Conservation (phyloP, 2,888 invertebrate species). For the Stomorhina lunata region DNA sequence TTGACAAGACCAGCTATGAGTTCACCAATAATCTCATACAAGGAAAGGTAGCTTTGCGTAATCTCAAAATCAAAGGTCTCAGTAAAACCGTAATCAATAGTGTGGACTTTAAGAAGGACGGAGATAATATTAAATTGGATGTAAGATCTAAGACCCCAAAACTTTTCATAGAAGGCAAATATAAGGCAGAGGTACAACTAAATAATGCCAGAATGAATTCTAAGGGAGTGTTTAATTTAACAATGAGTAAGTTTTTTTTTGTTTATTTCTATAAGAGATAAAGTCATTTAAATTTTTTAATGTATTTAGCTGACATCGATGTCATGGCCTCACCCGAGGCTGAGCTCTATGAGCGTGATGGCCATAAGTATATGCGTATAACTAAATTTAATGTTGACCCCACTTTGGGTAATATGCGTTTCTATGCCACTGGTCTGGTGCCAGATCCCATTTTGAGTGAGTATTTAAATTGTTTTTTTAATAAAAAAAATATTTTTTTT, state of each 20-base stretch:
- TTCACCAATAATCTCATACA: conserved; percentile 74
- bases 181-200: conserved; percentile 83
- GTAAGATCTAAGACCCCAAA: conserved; percentile 80
- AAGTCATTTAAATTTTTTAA: too few relatives aligned
- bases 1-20: conserved; percentile 74
- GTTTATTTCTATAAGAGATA: too few relatives aligned
- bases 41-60: conserved; percentile 79
- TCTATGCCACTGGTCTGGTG: conserved; percentile 83
- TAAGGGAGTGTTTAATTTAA: conserved; percentile 82
- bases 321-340: conserved; percentile 83
- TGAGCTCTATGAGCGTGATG: conserved; percentile 81
- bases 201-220: conserved; percentile 84
- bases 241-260: conserved; percentile 83
- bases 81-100: conserved; percentile 81
- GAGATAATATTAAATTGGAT: conserved; percentile 75
- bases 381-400: conserved; percentile 84
- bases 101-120: conserved; percentile 80
- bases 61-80: conserved; percentile 82
- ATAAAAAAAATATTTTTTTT: background rate
- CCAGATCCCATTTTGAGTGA: conserved; percentile 85
- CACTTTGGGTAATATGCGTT: conserved; percentile 83
- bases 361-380: conserved; percentile 82
- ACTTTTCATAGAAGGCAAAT: conserved; percentile 82
- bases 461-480: conserved; percentile 73
- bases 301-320: conserved; percentile 81